These are phyloP conservation scores for Raphicerus campestris DNA, from an alignment of 2,113 vertebrate species.

Conservation along the genomic window DNA sequence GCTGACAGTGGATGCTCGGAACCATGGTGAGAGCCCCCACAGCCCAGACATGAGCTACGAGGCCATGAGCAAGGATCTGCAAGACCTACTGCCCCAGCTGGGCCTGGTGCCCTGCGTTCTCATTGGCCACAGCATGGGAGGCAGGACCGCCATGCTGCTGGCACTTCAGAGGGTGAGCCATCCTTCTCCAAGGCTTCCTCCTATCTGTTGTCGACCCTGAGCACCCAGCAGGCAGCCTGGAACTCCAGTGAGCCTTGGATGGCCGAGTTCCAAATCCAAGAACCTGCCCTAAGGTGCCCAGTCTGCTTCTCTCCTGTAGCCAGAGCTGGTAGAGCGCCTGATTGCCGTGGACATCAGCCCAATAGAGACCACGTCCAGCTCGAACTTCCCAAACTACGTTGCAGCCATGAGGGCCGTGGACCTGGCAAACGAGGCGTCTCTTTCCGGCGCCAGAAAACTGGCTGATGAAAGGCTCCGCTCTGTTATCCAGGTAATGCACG, in stretches of 20 bases:
- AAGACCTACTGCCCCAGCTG: constrained; percentile 85
- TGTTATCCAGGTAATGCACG: constrained; percentile 81
- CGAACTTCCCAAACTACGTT: constrained; percentile 84
- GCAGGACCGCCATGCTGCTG: constrained; percentile 93
- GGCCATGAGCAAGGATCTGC: constrained; percentile 89
- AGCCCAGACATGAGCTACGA: constrained; percentile 87
- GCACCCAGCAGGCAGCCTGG: background rate
- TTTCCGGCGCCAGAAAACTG: constrained; percentile 88
- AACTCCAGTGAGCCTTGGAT: background rate
- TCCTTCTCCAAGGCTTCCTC: background rate
- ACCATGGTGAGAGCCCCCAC: constrained; percentile 93
- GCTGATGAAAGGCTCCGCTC: constrained; percentile 88
- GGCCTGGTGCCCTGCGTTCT: constrained; percentile 88
- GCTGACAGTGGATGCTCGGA: constrained; percentile 93
- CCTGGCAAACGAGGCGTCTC: constrained; percentile 84
- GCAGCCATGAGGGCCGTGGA: constrained; percentile 87
- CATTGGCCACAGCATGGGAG: constrained; percentile 98
- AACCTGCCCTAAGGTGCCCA: background rate
- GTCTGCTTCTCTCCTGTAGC: constrained; percentile 77
- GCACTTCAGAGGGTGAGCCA: constrained; percentile 87
- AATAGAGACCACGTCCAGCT: constrained; percentile 49
- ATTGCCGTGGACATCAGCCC: constrained; percentile 93
- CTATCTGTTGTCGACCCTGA: background rate
- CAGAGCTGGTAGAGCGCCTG: constrained; percentile 90
- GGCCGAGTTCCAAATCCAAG: background rate